Percentiles rank a stretch among this genome's conserved stretches.
phyloP scores from a whole-genome alignment of 2,888 invertebrate genomes.

The Electrophaes corylata region DNA sequence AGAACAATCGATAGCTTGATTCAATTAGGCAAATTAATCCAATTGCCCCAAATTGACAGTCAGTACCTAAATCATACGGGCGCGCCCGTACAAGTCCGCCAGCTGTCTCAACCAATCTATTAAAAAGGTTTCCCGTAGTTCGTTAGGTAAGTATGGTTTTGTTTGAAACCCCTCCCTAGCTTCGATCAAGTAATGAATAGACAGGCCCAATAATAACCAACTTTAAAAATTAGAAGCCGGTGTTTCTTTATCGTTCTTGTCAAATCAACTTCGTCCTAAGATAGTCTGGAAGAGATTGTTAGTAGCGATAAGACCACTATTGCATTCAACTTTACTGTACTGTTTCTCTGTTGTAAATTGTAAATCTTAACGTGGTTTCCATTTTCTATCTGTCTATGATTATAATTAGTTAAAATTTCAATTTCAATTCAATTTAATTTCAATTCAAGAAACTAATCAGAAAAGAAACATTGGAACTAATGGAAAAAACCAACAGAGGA shows the following conservation, averaged over 20 bases:
- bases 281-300: not conserved
- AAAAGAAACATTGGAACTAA: no score
- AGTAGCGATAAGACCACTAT: no score
- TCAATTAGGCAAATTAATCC: conserved; percentile 67
- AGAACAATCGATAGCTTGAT: conserved; percentile 41
- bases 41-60: conserved; percentile 61
- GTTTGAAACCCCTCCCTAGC: conserved; percentile 29
- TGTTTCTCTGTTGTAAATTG: no score
- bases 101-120: conserved; percentile 75
- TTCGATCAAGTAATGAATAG: conserved; percentile 30
- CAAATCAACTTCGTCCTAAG: not conserved
- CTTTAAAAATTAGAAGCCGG: no score
- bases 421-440: no score
- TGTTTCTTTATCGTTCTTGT: not conserved
- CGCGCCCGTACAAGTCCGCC: conserved; percentile 76
- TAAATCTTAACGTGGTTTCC: no score
- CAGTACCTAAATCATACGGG: conserved; percentile 67
- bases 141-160: conserved; percentile 36
- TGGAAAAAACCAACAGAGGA: no score
- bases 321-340: no score
- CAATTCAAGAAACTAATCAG: no score
- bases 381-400: no score
- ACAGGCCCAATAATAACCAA: conserved; percentile 7
- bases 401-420: no score
- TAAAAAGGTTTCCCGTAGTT: conserved; percentile 80